Percentiles rank a stretch among this genome's conserved stretches.
These are phyloP conservation scores for Heliconius charithonia DNA, from an alignment of 2,888 invertebrate genomes.

Conservation along the genomic window DNA sequence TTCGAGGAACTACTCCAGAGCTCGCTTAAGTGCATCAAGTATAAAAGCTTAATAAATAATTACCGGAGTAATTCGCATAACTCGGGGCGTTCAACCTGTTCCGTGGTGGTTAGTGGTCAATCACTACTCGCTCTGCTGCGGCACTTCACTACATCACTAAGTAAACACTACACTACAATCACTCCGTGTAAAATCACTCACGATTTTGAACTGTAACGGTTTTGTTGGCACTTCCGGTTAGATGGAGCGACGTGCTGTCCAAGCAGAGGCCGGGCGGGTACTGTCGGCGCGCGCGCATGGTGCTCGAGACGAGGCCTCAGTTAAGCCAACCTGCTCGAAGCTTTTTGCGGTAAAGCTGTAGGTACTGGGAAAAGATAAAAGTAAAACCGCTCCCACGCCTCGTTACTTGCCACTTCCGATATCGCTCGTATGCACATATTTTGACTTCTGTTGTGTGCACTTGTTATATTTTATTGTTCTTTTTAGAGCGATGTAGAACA, in stretches of 20 bases:
- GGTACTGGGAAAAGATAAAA: conserved; percentile 54
- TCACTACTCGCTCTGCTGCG: conserved; percentile 43
- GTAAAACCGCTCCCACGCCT: conserved; percentile 69
- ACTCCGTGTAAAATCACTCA: conserved; percentile 27
- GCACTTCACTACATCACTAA: conserved; percentile 46
- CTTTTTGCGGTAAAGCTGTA: conserved; percentile 71
- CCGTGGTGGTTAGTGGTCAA: conserved; percentile 52
- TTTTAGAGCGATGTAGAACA: too few species aligned
- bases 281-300: conserved; percentile 57
- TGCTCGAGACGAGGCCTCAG: conserved; percentile 22
- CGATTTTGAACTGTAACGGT: conserved; percentile 41
- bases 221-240: conserved; percentile 16
- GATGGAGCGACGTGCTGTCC: conserved; percentile 54
- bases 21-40: conserved; percentile 4
- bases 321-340: conserved; percentile 64
- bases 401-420: conserved; percentile 31
- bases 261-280: conserved; percentile 65
- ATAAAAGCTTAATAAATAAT: conserved; percentile 28
- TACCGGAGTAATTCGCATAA: conserved; percentile 30
- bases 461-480: neutral
- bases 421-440: conserved; percentile 14
- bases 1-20: conserved; percentile 18
- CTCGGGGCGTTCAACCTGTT: conserved; percentile 54
- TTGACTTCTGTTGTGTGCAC: conserved; percentile 11
- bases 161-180: conserved; percentile 36